A percentile compares a stretch with the other conserved stretches of the same genome.
phyloP scores from a whole-genome alignment of 1,140 invertebrate genomes.

The Diprion similis region DNA sequence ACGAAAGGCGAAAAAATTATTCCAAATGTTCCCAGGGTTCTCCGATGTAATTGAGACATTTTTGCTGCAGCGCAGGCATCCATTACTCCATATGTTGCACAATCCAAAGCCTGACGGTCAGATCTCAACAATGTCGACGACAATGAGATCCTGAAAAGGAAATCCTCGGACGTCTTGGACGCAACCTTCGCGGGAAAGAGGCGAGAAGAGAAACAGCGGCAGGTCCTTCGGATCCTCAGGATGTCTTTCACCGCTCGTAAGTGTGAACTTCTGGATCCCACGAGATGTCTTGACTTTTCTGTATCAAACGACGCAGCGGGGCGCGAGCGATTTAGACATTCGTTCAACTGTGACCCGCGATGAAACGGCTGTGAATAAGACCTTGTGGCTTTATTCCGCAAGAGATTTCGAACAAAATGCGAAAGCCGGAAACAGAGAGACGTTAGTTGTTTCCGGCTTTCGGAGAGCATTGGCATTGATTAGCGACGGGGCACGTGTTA shows the following conservation, averaged over 20 bases:
- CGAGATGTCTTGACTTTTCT: background rate
- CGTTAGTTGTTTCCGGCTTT: too few species aligned
- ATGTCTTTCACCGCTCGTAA: background rate
- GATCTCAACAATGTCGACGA: background rate
- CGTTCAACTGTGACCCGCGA: background rate
- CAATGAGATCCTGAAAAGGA: background rate
- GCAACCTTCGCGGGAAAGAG: background rate
- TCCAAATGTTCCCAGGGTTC: background rate
- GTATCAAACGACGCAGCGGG: background rate
- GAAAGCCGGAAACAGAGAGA: too few species aligned
- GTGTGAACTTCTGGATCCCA: slow-evolving; percentile 2
- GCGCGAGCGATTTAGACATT: background rate
- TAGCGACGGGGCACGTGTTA: too few species aligned
- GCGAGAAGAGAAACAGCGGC: background rate
- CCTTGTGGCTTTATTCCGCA: background rate
- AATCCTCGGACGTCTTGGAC: background rate
- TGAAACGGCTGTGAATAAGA: background rate
- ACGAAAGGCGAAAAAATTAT: background rate
- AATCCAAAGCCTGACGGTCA: background rate
- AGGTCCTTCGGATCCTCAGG: background rate
- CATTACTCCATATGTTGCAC: background rate
- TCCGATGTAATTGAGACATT: background rate
- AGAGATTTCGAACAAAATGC: too few species aligned
- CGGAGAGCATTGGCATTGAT: too few species aligned
- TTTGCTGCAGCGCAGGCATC: background rate